Percentiles rank a stretch among this genome's conserved stretches.
Evolutionary conservation across 2,888 invertebrate species (phyloP).

Genomic region (Leucozona laternaria): DNA sequence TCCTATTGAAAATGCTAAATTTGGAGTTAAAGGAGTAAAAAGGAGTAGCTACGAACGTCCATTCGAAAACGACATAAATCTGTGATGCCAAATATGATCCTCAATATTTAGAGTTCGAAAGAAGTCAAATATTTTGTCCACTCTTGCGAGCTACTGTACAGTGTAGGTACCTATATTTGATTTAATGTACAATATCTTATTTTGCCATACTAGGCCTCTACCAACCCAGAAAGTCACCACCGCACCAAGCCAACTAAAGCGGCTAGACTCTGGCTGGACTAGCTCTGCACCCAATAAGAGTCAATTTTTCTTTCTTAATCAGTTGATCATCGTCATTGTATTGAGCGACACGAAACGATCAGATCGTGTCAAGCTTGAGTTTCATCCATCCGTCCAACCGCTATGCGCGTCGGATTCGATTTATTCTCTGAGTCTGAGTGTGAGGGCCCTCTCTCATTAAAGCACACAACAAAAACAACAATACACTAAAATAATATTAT

Average conservation of each 20-base stretch:
- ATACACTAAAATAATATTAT: slow-evolving; percentile 22
- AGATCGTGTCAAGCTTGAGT: slow-evolving; percentile 45
- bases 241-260: background rate
- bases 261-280: slow-evolving; percentile 36
- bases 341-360: slow-evolving; percentile 38
- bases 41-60: no score
- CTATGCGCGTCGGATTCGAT: slow-evolving; percentile 19
- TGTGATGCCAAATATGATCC: no score
- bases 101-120: no score
- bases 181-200: no score
- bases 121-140: no score
- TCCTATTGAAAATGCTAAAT: no score
- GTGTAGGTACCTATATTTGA: no score
- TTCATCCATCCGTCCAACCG: slow-evolving; percentile 19
- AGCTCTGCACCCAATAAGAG: slow-evolving; percentile 35
- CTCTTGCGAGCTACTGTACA: no score
- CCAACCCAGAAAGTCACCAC: slow-evolving; percentile 9
- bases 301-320: slow-evolving; percentile 54
- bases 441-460: slow-evolving; percentile 29
- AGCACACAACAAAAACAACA: slow-evolving; percentile 2
- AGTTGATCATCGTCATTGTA: slow-evolving; percentile 51
- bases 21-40: no score
- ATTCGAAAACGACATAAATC: no score
- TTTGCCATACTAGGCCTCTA: no score
- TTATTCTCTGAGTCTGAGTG: slow-evolving; percentile 38